phyloP scores from a whole-genome alignment of 2,113 vertebrate species.

The Felis catus region DNA sequence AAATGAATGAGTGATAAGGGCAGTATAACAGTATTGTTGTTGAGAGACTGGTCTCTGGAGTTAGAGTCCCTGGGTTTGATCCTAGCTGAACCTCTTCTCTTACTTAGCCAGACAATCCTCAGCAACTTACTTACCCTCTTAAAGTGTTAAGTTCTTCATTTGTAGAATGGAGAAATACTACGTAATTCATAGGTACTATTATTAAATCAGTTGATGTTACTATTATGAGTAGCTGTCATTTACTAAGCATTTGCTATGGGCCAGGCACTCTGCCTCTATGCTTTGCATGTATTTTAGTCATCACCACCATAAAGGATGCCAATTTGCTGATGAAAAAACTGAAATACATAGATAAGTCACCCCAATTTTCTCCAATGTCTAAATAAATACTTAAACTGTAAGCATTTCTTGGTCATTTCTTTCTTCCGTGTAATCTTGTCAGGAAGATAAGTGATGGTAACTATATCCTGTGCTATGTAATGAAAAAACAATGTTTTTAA shows the following conservation, averaged over 20 bases:
- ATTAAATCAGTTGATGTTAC: conserved; percentile 48
- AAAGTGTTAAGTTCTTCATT: conserved; percentile 43
- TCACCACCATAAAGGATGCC: background rate
- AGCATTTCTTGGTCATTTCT: conserved; percentile 55
- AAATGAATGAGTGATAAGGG: conserved; percentile 22
- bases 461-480: conserved; percentile 44
- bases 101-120: conserved; percentile 4
- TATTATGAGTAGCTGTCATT: conserved; percentile 15
- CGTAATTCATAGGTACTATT: conserved; percentile 13
- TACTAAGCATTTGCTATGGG: background rate
- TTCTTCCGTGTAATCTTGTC: conserved; percentile 39
- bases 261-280: conserved; percentile 22
- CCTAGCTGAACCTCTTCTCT: background rate
- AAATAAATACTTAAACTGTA: conserved; percentile 56
- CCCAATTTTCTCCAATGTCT: conserved; percentile 12
- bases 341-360: conserved; percentile 16
- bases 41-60: conserved; percentile 7
- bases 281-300: conserved; percentile 26
- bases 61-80: conserved; percentile 4
- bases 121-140: background rate
- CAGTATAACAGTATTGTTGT: background rate
- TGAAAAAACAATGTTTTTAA: background rate
- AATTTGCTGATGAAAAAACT: conserved; percentile 48
- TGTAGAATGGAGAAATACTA: conserved; percentile 36
- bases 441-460: conserved; percentile 39